These are phyloP conservation scores for Crotalus helleri DNA, from an alignment of 2,113 vertebrate species.

Conservation along the genomic window DNA sequence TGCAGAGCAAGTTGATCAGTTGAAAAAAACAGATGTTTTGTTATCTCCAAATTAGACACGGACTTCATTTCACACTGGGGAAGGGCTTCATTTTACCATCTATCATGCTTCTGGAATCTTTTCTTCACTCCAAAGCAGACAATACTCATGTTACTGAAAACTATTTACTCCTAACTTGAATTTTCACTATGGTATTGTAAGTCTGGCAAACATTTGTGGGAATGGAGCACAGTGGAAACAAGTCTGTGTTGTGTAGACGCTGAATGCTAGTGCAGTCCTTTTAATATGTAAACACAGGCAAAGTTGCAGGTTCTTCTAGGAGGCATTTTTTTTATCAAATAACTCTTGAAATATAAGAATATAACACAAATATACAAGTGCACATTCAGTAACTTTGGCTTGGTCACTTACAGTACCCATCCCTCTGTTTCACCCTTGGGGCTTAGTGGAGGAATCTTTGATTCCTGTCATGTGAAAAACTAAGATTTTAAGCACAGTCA, in stretches of 20 bases:
- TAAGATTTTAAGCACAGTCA: constrained; percentile 32
- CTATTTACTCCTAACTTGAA: constrained; percentile 43
- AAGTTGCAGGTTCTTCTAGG: not conserved
- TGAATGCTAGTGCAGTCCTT: not conserved
- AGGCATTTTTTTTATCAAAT: constrained; percentile 21
- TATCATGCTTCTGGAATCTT: constrained; percentile 61
- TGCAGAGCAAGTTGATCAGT: constrained; percentile 51
- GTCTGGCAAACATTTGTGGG: constrained; percentile 45
- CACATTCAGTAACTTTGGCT: constrained; percentile 21
- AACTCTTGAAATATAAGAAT: constrained; percentile 24
- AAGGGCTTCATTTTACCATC: constrained; percentile 61
- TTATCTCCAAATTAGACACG: constrained; percentile 62
- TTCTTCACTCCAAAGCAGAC: constrained; percentile 44
- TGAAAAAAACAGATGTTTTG: constrained; percentile 58
- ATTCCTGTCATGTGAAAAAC: constrained; percentile 27
- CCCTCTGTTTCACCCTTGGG: not conserved
- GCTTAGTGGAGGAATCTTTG: constrained; percentile 41
- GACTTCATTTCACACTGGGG: constrained; percentile 50
- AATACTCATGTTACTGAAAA: constrained; percentile 46
- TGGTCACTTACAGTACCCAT: constrained; percentile 15
- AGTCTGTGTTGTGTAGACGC: not conserved
- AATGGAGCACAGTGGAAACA: constrained; percentile 38
- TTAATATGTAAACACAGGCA: constrained; percentile 25
- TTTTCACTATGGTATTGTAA: constrained; percentile 42
- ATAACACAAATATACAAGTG: not conserved